These are phyloP conservation scores for Homarus americanus DNA, from an alignment of 1,140 invertebrate species.

Conservation along the genomic window DNA sequence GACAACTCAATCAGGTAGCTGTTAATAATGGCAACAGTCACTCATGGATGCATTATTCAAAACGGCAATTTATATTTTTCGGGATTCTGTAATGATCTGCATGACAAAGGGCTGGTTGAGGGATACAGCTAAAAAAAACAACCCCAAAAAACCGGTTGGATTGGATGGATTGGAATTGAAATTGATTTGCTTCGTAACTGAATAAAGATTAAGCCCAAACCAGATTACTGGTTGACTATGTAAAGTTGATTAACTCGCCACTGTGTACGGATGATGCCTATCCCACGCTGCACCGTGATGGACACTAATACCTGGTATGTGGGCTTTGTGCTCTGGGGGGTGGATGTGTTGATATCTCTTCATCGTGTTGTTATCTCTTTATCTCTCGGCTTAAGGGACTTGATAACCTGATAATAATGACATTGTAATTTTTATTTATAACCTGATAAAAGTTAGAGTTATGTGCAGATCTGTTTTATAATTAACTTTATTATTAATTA, in stretches of 20 bases:
- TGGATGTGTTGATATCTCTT: no score
- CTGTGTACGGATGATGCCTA: background rate
- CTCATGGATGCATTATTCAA: background rate
- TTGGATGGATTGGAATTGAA: background rate
- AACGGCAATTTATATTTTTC: background rate
- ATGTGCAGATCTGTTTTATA: no score
- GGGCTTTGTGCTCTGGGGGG: no score
- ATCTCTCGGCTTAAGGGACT: no score
- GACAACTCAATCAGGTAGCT: background rate
- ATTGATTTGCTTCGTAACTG: background rate
- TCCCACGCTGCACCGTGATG: background rate
- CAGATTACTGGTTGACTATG: background rate
- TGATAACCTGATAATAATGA: no score
- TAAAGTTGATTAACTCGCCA: background rate
- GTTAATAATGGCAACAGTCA: background rate
- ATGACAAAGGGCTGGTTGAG: background rate
- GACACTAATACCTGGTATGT: no score
- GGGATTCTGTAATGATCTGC: constrained; percentile 2
- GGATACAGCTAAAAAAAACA: background rate
- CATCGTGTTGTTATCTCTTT: no score
- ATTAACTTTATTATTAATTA: no score
- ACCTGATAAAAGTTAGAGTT: no score
- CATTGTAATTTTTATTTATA: no score
- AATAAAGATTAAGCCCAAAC: constrained; percentile 8
- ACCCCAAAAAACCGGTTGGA: background rate